phyloP scores from a whole-genome alignment of 2,888 invertebrate species.

The Cremastinae sp. region DNA sequence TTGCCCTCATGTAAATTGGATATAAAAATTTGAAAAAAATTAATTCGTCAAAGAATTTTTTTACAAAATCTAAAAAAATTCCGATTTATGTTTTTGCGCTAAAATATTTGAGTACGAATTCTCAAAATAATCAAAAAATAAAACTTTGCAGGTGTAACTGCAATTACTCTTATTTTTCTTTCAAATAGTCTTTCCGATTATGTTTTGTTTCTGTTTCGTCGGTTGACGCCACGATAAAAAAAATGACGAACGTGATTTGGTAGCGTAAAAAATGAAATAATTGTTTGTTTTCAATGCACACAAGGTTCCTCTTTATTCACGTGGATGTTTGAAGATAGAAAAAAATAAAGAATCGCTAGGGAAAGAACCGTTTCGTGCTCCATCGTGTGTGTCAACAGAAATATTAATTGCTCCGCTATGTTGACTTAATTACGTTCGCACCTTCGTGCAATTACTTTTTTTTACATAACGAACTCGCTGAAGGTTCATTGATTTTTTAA shows the following conservation, averaged over 20 bases:
- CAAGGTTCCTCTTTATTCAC: slow-evolving; percentile 3
- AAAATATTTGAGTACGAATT: no score
- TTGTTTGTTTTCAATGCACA: slow-evolving; percentile 26
- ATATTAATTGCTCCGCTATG: slow-evolving; percentile 19
- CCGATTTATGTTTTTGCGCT: no score
- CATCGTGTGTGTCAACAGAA: slow-evolving; percentile 9
- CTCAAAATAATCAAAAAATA: no score
- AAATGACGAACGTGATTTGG: slow-evolving; percentile 13
- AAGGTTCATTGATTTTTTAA: slow-evolving; percentile 17
- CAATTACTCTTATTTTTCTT: no score
- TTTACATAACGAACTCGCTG: slow-evolving; percentile 41
- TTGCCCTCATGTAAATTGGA: no score
- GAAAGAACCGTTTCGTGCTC: slow-evolving; percentile 13
- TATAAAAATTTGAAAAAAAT: no score
- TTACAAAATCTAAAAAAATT: no score
- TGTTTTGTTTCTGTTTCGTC: not conserved
- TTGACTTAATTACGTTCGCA: slow-evolving; percentile 5
- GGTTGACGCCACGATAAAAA: not conserved
- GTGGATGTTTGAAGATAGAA: not conserved
- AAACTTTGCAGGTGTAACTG: no score
- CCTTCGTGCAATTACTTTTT: slow-evolving; percentile 3
- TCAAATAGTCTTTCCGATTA: not conserved
- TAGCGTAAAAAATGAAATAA: slow-evolving; percentile 11
- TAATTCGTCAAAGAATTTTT: no score
- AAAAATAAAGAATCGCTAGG: not conserved